Conservation (phyloP, 2,888 invertebrate genomes). For the Labia minor region DNA sequence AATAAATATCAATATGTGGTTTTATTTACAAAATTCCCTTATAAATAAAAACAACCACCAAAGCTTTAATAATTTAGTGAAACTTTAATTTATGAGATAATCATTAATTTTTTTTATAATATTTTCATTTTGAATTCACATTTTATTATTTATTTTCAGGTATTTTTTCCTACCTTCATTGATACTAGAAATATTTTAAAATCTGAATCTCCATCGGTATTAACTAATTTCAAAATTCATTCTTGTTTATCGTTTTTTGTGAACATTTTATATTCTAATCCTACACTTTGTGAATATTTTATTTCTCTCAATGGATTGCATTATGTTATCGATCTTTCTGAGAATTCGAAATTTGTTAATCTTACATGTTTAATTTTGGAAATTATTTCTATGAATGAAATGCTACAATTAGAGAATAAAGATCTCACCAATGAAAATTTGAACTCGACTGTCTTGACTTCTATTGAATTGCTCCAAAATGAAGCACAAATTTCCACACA, state of each 20-base stretch:
- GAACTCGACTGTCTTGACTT: constrained; percentile 20
- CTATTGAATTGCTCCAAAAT: constrained; percentile 24
- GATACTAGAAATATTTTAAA: constrained; percentile 41
- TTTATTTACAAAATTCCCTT: too few relatives aligned
- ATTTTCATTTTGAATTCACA: too few relatives aligned
- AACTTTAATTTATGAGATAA: too few relatives aligned
- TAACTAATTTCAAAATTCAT: constrained; percentile 40
- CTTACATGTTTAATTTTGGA: constrained; percentile 50
- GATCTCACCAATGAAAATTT: background rate
- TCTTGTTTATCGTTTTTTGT: constrained; percentile 51
- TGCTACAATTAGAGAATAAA: constrained; percentile 37
- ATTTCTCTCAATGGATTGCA: constrained; percentile 46
- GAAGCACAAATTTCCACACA: constrained; percentile 19
- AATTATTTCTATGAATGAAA: constrained; percentile 48
- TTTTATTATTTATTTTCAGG: constrained; percentile 35
- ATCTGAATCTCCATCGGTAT: constrained; percentile 38
- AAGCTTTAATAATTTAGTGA: too few relatives aligned
- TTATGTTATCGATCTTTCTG: constrained; percentile 44
- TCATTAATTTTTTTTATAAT: too few relatives aligned
- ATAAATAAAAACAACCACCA: too few relatives aligned
- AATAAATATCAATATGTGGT: too few relatives aligned
- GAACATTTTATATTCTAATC: constrained; percentile 42
- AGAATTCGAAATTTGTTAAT: constrained; percentile 44
- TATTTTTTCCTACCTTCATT: constrained; percentile 50
- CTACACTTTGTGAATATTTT: constrained; percentile 47